phyloP scores from a whole-genome alignment of 2,797 vertebrate genomes.

The Luscinia megarhynchos region DNA sequence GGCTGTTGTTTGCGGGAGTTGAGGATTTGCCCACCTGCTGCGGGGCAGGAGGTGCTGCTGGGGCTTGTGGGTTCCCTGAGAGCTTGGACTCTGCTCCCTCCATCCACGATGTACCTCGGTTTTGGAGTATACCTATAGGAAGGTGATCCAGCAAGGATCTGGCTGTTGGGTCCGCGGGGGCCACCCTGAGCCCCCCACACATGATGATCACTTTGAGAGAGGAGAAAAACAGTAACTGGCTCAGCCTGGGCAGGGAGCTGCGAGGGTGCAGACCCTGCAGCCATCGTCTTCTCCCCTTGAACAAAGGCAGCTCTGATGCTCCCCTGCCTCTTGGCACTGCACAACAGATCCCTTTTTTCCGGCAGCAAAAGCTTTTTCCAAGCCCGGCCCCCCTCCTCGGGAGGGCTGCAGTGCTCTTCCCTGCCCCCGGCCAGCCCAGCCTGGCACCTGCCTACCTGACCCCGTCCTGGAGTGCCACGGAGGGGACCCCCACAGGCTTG shows the following conservation, averaged over 20 bases:
- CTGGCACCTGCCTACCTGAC: not conserved
- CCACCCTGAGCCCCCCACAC: not conserved
- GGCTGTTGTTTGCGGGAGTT: not conserved
- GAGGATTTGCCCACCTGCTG: not conserved
- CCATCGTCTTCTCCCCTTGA: not conserved
- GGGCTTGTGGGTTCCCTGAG: not conserved
- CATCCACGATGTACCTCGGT: accelerated
- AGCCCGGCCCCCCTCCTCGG: not conserved
- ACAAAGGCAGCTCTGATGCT: constrained; percentile 62
- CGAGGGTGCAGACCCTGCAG: not conserved
- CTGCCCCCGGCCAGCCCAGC: not conserved
- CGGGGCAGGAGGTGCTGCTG: not conserved
- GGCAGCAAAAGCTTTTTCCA: not conserved
- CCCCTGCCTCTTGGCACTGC: not conserved
- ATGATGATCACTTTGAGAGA: not conserved
- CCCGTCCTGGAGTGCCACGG: not conserved
- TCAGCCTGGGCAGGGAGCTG: not conserved
- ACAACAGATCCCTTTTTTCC: constrained; percentile 55
- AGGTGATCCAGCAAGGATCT: accelerated
- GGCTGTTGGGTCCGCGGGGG: accelerated
- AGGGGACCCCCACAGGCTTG: not conserved
- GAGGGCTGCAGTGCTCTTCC: not conserved
- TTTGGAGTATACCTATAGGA: not conserved
- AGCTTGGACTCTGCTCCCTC: not conserved
- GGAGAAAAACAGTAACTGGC: not conserved